Evolutionary conservation across 2,888 invertebrate species (phyloP), one percentile per base, ranked within the genome.

Genomic region (Fragum whitleyi): DNA sequence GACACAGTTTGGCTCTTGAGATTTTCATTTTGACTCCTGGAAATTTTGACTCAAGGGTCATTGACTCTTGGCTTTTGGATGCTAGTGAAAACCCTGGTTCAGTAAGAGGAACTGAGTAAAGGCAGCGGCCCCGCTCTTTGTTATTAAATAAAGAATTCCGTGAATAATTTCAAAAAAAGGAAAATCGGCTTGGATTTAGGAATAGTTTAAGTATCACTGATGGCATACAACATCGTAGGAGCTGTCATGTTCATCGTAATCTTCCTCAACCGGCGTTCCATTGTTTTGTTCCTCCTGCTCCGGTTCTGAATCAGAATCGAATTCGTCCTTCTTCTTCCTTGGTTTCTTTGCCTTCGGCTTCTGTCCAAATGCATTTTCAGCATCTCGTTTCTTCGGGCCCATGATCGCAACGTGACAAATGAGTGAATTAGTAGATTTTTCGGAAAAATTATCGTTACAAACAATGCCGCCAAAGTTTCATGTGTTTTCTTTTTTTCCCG

Each of bases 311-410:
- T 81, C 81, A 23, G 81, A 81, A 7, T 74, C 88, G 51, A 87
- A 87, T 53, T 89, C 87, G 42, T 88, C 85, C 67, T 89, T 87
- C 86, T 90, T 90, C 77, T 89, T 90, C 82, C 88, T 90, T 62
- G 87, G 88, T 68, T 89, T 80, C 68, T 89, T 91, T n/a, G 87
- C 76, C 68, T 86, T 86, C 9, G 86, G 83, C 59, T 89, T 88
- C 51, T 86, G 81, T 53, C 82, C 87, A 61, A 73, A 87, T 65
- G 87, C 90, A 53, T 87, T 85, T 55, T 84, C 88, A 61, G 86
- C 76, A 69, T 88, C 85, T 79, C 90, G 81, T 83, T 91, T 91
- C 81, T 90, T 92, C 39, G 91, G 90, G 73, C 91, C 90, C 90
- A 90, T 91, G 74, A 26, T 79, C 57, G 32, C 11, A 65, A 53